Evolutionary conservation across 2,888 invertebrate species (phyloP), one percentile per base, ranked within the genome.

Genomic region (Cyclophora albipunctata): DNA sequence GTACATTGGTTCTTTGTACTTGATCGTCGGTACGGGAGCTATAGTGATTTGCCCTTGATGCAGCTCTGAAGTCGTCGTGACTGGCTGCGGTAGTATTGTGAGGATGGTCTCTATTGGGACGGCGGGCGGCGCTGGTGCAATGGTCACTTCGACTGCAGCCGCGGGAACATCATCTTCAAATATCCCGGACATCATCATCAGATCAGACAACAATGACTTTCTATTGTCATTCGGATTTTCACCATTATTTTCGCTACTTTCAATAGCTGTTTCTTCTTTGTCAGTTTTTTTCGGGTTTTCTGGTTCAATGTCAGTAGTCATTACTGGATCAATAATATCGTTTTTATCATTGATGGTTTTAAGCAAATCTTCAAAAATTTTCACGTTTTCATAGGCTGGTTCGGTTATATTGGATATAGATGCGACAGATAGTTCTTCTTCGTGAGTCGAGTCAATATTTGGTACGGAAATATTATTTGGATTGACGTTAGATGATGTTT

Each of bases 131-230:
- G 34, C 7, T n/a, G 45, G 33, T 50, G 53, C 45, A 43, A 45
- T 20, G 45, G 50, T 44, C 20, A 48, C 7, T 40, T 43, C 7
- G 41, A 47, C 40, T 47, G 52, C 45, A 34, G 54, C 52, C 40
- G 69, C 54, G 40, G 58, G 53, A 3, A 67, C 55, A 50, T 87
- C 86, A 55, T 84, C 84, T 49, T 73, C 65, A 6, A 76, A 75
- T 62, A 88, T 88, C 5, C 88, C 88, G 5, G 87, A 87, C 84
- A 88, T 84, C 73, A 81, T 79, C 88, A 88, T 88, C 55, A 88
- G 72, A 64, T 87, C 86, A 0, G 85, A 86, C 37, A 88, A 55
- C 58, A 88, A 73, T 45, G 80, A 73, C 59, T 84, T 83, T 53
- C 71, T 70, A 46, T 59, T 71, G n/a, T 45, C 44, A 35, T 37